Evolutionary conservation across 2,888 invertebrate genomes (phyloP).

Genomic region (Perizoma affinitatum): DNA sequence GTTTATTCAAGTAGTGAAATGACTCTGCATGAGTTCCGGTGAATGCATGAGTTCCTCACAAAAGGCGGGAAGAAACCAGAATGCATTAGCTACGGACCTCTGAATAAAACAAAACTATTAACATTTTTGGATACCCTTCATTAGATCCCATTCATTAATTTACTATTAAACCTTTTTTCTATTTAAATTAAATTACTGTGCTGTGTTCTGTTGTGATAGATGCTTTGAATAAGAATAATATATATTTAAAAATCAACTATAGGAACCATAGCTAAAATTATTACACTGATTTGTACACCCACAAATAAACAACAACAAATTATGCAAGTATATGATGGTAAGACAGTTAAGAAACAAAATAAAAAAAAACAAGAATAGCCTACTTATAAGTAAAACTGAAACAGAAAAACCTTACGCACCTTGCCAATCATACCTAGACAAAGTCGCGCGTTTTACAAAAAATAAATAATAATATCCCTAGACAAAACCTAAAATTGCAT

Average conservation of each 20-base stretch:
- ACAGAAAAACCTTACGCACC: no score
- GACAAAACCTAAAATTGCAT: no score
- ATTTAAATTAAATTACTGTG: constrained; percentile 39
- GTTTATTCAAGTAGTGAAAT: constrained; percentile 5
- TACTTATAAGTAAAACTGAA: no score
- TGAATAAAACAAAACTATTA: constrained; percentile 42
- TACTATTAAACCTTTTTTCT: constrained; percentile 51
- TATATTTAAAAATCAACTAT: constrained; percentile 1
- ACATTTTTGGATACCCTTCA: constrained; percentile 51
- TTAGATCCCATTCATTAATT: constrained; percentile 66
- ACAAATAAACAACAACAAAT: neutral
- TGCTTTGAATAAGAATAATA: neutral
- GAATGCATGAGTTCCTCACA: constrained; percentile 6
- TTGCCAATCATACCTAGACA: no score
- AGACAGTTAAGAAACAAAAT: no score
- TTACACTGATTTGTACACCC: neutral
- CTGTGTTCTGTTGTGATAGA: constrained; percentile 27
- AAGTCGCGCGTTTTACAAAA: no score
- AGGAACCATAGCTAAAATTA: neutral
- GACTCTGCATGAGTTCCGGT: constrained; percentile 19
- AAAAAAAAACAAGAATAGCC: no score
- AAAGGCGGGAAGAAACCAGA: constrained; percentile 11
- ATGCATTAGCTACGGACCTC: constrained; percentile 42
- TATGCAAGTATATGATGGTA: neutral
- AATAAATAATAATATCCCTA: no score